A percentile compares a stretch with the other conserved stretches of the same genome.
Conservation (phyloP, 2,888 invertebrate species). For the Drosophila diplacantha region DNA sequence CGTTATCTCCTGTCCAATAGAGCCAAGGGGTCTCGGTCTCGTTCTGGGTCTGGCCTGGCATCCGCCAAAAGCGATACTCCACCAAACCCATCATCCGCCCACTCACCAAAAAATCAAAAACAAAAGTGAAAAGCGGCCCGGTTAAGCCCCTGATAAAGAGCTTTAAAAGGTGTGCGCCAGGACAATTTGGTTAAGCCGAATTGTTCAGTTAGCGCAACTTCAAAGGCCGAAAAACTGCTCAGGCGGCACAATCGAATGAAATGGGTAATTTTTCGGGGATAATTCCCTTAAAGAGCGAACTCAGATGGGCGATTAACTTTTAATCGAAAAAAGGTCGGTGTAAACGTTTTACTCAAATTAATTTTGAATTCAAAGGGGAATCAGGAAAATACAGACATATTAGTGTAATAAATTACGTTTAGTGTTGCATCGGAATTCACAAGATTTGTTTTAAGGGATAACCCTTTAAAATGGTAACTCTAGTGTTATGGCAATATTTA, state of each 20-base stretch:
- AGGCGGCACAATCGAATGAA: conserved; percentile 30
- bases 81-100: conserved; percentile 5
- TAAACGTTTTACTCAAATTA: too few species aligned
- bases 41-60: conserved; percentile 40
- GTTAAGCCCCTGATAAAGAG: conserved; percentile 37
- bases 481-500: neutral
- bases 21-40: conserved; percentile 47
- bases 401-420: neutral
- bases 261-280: conserved; percentile 23
- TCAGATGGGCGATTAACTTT: conserved; percentile 8
- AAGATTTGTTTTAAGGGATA: too few species aligned
- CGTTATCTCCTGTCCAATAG: conserved; percentile 53
- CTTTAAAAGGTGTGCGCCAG: conserved; percentile 51
- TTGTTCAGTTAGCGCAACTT: conserved; percentile 10
- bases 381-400: too few species aligned
- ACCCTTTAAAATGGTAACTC: neutral
- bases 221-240: conserved; percentile 31
- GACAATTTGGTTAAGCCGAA: conserved; percentile 23
- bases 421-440: neutral
- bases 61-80: conserved; percentile 24
- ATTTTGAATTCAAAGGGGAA: neutral
- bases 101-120: conserved; percentile 23
- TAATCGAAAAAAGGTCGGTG: conserved; percentile 17
- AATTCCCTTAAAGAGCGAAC: conserved; percentile 6
- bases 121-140: conserved; percentile 44